These are phyloP conservation scores for Acronicta psi DNA, from an alignment of 2,888 invertebrate genomes.

Conservation along the genomic window DNA sequence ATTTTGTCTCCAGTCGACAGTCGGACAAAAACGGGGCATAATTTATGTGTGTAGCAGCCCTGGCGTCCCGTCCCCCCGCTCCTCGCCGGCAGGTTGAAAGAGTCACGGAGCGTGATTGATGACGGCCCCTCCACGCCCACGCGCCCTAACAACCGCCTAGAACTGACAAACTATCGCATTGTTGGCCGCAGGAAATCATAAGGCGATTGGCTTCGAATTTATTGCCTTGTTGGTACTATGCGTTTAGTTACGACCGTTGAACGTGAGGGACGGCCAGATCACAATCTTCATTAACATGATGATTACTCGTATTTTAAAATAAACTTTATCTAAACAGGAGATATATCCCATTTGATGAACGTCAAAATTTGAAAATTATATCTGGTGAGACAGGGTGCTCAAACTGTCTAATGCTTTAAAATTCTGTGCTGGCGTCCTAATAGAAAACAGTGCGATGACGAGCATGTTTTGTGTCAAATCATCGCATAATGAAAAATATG, in stretches of 20 bases:
- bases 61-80: conserved; percentile 57
- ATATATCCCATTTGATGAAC: conserved; percentile 23
- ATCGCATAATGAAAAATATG: conserved; percentile 82
- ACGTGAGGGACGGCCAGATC: conserved; percentile 58
- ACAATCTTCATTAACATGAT: conserved; percentile 59
- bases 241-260: conserved; percentile 59
- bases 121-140: conserved; percentile 79
- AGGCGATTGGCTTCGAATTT: conserved; percentile 76
- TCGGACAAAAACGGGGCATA: conserved; percentile 79
- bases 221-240: conserved; percentile 66
- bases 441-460: conserved; percentile 78
- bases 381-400: not conserved
- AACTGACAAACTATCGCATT: conserved; percentile 83
- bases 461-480: conserved; percentile 82
- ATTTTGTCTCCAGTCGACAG: conserved; percentile 82
- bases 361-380: conserved; percentile 24
- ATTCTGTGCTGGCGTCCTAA: conserved; percentile 66
- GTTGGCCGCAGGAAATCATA: conserved; percentile 78
- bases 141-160: conserved; percentile 79
- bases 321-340: conserved; percentile 42
- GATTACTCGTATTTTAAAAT: conserved; percentile 51
- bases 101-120: conserved; percentile 87
- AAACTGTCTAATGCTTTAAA: conserved; percentile 59
- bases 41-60: conserved; percentile 82
- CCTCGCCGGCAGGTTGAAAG: conserved; percentile 86